Evolutionary conservation across 2,113 vertebrate genomes (phyloP).

Genomic region (Gadus macrocephalus): DNA sequence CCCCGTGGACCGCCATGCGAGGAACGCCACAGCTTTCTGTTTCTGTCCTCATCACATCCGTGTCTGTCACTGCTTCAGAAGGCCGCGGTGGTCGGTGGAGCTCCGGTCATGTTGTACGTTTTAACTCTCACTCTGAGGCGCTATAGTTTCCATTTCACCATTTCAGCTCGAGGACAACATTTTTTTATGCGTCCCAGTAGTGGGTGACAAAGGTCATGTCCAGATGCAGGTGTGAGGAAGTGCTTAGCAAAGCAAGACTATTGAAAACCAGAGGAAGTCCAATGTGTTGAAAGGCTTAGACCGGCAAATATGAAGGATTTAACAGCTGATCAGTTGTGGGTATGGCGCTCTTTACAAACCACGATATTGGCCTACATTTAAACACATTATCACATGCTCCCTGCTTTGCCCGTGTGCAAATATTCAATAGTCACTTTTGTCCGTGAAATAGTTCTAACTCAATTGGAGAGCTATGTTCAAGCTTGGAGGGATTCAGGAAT

Average conservation of each 20-base stretch:
- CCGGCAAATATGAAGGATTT: constrained; percentile 38
- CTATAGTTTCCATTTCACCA: neutral
- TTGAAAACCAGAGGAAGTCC: constrained; percentile 12
- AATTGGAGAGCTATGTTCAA: constrained; percentile 1
- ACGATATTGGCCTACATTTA: neutral
- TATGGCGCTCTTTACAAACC: neutral
- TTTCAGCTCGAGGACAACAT: neutral
- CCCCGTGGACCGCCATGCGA: constrained; percentile 3
- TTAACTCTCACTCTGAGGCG: neutral
- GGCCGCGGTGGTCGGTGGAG: neutral
- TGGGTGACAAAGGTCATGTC: constrained; percentile 60
- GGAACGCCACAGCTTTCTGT: neutral
- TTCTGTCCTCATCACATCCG: neutral
- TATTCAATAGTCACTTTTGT: neutral
- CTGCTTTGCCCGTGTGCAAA: constrained; percentile 3
- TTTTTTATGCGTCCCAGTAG: constrained; percentile 27
- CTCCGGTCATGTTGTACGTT: neutral
- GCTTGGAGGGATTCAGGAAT: neutral
- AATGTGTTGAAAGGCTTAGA: constrained; percentile 1
- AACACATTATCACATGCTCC: neutral
- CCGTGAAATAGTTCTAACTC: neutral
- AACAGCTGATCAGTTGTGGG: neutral
- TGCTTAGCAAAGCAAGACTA: constrained; percentile 37
- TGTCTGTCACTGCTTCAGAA: constrained; percentile 4
- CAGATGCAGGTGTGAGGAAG: constrained; percentile 52